A percentile compares a stretch with the other conserved stretches of the same genome.
These are phyloP conservation scores for Aplysina aerophoba DNA, from an alignment of 37 sponge, comb jelly and placozoan genomes.

Conservation along the genomic window DNA sequence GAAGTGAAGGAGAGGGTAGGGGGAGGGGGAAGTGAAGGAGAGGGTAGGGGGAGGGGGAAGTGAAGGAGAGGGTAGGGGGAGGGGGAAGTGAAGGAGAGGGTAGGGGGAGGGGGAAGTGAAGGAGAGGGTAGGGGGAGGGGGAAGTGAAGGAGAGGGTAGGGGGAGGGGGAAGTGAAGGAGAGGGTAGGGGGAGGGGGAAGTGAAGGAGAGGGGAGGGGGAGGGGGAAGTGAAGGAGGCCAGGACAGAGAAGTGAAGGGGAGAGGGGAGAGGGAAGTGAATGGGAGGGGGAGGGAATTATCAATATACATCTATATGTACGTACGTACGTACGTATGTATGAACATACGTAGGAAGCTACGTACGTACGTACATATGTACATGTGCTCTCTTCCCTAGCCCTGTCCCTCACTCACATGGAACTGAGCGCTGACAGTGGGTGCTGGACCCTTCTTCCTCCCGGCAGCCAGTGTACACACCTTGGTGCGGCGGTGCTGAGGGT, in stretches of 20 bases:
- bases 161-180: slow-evolving; percentile 56
- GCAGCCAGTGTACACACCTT: not conserved
- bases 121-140: slow-evolving; percentile 63
- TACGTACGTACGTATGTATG: too few species aligned
- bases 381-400: too few species aligned
- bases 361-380: too few species aligned
- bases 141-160: slow-evolving; percentile 21
- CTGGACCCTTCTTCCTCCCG: slow-evolving; percentile 30
- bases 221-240: too few species aligned
- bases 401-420: slow-evolving; percentile 65
- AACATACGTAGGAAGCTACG: too few species aligned
- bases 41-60: too few species aligned
- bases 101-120: too few species aligned
- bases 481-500: not conserved
- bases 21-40: too few species aligned
- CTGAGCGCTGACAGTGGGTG: slow-evolving; percentile 86
- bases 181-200: not conserved
- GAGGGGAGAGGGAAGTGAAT: not conserved
- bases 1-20: too few species aligned
- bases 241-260: too few species aligned
- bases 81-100: too few species aligned
- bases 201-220: not conserved
- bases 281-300: not conserved
- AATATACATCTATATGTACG: too few species aligned
- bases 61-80: not conserved